Evolutionary conservation across 2,888 invertebrate species (phyloP), one percentile per base, ranked within the genome.

Genomic region (Mycalesis mineus): DNA sequence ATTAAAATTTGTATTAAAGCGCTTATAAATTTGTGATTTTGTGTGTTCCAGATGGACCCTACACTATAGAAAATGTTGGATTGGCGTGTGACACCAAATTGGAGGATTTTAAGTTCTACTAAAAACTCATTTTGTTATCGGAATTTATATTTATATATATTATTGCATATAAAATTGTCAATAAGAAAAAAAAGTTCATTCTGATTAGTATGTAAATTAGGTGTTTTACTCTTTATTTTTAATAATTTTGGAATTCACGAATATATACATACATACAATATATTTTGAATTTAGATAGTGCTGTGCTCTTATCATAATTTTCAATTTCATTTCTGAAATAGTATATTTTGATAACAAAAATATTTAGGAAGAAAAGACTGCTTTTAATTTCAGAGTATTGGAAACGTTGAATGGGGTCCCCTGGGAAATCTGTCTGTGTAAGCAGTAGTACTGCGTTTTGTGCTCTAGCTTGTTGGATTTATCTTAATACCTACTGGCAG

Each of bases 1-100:
- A n/a, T n/a, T n/a, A n/a, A n/a, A n/a, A n/a, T n/a, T n/a, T n/a
- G n/a, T n/a, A n/a, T n/a, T n/a, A n/a, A n/a, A n/a, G n/a, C n/a
- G n/a, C n/a, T n/a, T 14, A 7, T 40, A 22, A 22, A 4, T 4
- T 22, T 22, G 2, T 22, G 2, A 22, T 22, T 22, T 22, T 22
- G 22, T 22, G n/a, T 11, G 45, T 79, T 73, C 51, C 78, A 91
- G 91, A 91, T 76, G 91, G 91, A 2, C 85, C 91, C 0, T 83
- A 82, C 57, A 87, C 90, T 0, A 75, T 87, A 3, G 90, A 72
- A 76, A 61, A 53, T 37, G 57, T 75, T 13, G 68, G 66, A 47
- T 52, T 76, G 14, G 63, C 74, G 0, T 60, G 68, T 2, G 66
- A 65, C 3, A 72, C 74, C 0, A 70, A 62, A 17, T 65, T 60